Conservation (phyloP, 2,113 vertebrate genomes). For the Hypocryptadius cinnamomeus region DNA sequence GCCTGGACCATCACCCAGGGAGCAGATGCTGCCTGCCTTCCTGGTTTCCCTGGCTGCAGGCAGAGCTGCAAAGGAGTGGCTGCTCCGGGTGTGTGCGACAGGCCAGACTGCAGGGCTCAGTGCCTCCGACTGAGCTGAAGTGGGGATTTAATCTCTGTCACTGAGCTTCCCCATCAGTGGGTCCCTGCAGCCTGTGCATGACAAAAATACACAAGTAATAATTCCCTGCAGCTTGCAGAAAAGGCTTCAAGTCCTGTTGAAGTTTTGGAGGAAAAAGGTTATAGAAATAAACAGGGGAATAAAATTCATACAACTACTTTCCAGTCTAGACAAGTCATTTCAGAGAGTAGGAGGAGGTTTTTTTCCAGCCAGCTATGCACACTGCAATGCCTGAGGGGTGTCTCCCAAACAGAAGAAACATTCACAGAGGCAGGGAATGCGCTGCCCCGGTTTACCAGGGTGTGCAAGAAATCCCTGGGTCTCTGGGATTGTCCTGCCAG, state of each 20-base stretch:
- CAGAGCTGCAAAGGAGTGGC: background rate
- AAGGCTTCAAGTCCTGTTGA: background rate
- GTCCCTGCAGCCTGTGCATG: background rate
- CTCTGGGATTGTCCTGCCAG: background rate
- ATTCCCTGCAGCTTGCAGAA: background rate
- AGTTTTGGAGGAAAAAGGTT: background rate
- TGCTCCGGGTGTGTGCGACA: rapidly evolving
- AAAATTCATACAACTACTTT: background rate
- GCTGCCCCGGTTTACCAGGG: background rate
- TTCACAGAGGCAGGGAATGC: background rate
- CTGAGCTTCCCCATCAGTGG: background rate
- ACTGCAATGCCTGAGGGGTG: background rate
- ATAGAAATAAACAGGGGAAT: background rate
- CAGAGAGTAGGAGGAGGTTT: background rate
- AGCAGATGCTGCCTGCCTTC: background rate
- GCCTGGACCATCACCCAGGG: rapidly evolving
- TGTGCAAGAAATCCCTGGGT: background rate
- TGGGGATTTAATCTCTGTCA: background rate
- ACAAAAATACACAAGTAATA: background rate
- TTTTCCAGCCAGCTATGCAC: background rate
- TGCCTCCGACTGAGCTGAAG: background rate
- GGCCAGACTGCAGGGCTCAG: background rate
- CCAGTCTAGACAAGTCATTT: background rate
- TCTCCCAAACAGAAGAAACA: background rate
- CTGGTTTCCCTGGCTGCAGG: background rate